Conservation (phyloP, 1,140 invertebrate species). For the Anoplolepis gracilipes region DNA sequence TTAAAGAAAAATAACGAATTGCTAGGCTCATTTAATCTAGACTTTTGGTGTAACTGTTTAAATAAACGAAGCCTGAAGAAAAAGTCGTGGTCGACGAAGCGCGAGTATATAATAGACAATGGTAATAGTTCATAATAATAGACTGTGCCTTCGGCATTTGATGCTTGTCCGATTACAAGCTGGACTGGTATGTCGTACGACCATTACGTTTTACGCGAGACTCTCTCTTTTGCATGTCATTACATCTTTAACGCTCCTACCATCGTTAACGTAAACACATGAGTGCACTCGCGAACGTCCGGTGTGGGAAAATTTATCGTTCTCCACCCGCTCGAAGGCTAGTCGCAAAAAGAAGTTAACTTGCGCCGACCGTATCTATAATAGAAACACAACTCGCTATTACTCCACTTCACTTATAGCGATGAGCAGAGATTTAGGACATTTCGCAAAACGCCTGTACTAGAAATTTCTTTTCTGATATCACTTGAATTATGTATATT, state of each 20-base stretch:
- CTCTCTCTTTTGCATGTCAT: slow-evolving; percentile 49
- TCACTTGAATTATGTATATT: not conserved
- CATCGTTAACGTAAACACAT: slow-evolving; percentile 6
- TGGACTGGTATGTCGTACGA: slow-evolving; percentile 27
- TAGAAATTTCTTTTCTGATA: not conserved
- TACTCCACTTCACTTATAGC: not conserved
- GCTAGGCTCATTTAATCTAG: not conserved
- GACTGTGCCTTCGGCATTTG: slow-evolving; percentile 28
- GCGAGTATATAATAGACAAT: slow-evolving; percentile 8
- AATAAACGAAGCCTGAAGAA: not conserved
- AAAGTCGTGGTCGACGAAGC: not conserved
- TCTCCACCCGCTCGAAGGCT: not conserved
- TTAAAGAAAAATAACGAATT: not conserved
- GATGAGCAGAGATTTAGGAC: not conserved
- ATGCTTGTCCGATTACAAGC: slow-evolving; percentile 51
- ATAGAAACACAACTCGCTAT: slow-evolving; percentile 23
- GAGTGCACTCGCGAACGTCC: slow-evolving; percentile 29
- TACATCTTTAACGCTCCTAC: slow-evolving; percentile 24
- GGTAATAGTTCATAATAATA: slow-evolving; percentile 44
- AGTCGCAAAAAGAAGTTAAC: slow-evolving; percentile 6
- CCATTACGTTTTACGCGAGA: slow-evolving; percentile 40
- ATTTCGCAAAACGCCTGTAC: not conserved
- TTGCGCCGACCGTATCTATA: not conserved
- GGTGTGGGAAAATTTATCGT: slow-evolving; percentile 52
- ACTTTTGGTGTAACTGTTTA: not conserved